Evolutionary conservation across 2,888 invertebrate species (phyloP), one percentile per base, ranked within the genome.

Genomic region (Trachelus troglodyta): DNA sequence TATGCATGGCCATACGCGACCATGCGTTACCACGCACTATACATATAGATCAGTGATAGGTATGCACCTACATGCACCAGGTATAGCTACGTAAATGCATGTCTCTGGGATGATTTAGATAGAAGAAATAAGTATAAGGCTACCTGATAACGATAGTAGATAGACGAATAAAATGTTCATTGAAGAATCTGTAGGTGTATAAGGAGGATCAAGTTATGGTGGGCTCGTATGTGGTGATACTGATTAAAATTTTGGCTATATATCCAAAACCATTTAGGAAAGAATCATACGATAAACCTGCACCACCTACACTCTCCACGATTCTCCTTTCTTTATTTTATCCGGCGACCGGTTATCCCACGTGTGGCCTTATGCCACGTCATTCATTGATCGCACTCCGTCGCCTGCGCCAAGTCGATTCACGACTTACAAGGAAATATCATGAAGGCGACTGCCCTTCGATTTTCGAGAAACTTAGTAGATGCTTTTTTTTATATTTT

Each of bases 311-410:
- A 75, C 33, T 15, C 69, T 69, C 37, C 74, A 69, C 71, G 71
- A 71, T 77, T 77, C 79, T 81, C 82, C 79, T 81, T 83, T 83
- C 81, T 79, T 80, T 75, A 71, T 75, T 83, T 83, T 69, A 80
- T 79, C 79, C 79, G 77, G 73, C 79, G 77, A 84, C 86, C 85
- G 84, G 86, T 87, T 86, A 86, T 84, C 86, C 87, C 86, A 87
- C 87, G 84, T 84, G 78, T 82, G 81, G 80, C 83, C 84, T 85
- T 78, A 78, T 75, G 81, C 83, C 82, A 81, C 81, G 82, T 85
- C 83, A 85, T 80, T 82, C 80, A 79, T 83, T 84, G 83, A 81
- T 81, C 80, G 69, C 79, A 71, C 71, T 31, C 71, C 23, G 23
- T 56, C 23, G 56, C 23, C 56, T 56, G 56, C 56, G 56, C 56